Base-by-base conservation (phyloP, 2,797 vertebrate genomes). In the Brotula barbata region DNA sequence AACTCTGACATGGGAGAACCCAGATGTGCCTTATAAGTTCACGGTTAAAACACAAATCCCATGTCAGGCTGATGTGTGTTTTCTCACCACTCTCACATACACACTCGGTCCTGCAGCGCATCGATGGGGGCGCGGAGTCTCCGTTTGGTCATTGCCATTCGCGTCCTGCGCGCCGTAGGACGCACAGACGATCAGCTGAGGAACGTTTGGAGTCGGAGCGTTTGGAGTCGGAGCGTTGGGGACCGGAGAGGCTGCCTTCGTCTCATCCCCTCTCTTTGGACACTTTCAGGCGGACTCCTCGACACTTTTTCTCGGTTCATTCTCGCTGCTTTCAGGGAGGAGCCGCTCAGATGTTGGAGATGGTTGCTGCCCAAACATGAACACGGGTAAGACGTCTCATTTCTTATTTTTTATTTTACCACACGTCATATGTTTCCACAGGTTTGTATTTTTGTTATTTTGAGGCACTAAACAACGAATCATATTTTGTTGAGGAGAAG, bases 301-400 rank as follows among this genome's bases (percentile, higher is more conserved):
- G 46, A 56, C 37, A 17, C 23, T 5, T 33, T 10, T 44, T 45
- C 31, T 7, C 13, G 6, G 6, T 19, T 11, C 39, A n/a, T 50
- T 63, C 20, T 51, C 64, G 37, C 63, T 60, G 58, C 39, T 19
- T 53, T 44, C 11, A 39, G 12, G 62, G 63, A 45, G 58, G 25
- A 34, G 2, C 3, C 17, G 21, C 14, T 25, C 74, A 80, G 70
- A 83, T 80, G 78, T 54, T 65, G 80, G 61, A 68, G 53, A 72
- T 14, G 49, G 36, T 64, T 22, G 19, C 43, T 46, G 68, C 58
- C 70, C 66, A 40, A 89, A 75, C 72, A 91, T 92, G 90, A 92
- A 90, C 81, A 53, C 83, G 84, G 90, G 91, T 92, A 78, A 89
- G 86, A 55, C 1, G 0, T 33, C 45, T 52, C 7, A 9, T 68